A percentile compares a stretch with the other conserved stretches of the same genome.
These are phyloP conservation scores for Paralichthys olivaceus DNA, from an alignment of 2,113 vertebrate genomes.

Conservation along the genomic window DNA sequence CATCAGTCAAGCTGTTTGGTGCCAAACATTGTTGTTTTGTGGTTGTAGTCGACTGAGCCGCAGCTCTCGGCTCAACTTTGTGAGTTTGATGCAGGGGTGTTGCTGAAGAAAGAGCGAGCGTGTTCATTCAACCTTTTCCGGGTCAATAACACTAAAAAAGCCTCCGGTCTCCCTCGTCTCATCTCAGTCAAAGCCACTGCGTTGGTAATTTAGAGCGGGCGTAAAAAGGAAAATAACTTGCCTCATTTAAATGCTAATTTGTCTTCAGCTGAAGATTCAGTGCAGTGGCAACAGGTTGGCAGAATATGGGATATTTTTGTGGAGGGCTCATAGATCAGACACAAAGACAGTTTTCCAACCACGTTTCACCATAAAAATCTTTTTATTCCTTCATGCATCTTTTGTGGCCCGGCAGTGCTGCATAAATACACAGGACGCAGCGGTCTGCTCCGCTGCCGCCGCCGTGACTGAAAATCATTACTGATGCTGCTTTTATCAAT, in stretches of 20 bases:
- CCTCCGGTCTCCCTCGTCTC: slow-evolving; percentile 55
- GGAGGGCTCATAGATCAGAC: slow-evolving; percentile 61
- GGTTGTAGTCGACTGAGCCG: slow-evolving; percentile 47
- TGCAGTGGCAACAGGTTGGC: slow-evolving; percentile 70
- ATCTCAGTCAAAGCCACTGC: slow-evolving; percentile 62
- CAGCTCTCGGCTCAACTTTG: slow-evolving; percentile 37
- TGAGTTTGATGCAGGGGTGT: slow-evolving; percentile 45
- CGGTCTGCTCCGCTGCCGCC: slow-evolving; percentile 43
- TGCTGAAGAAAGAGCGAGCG: slow-evolving; percentile 30
- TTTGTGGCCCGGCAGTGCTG: slow-evolving; percentile 47
- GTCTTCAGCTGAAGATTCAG: slow-evolving; percentile 67
- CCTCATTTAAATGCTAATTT: slow-evolving; percentile 80
- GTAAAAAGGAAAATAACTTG: slow-evolving; percentile 71
- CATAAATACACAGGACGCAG: slow-evolving; percentile 65
- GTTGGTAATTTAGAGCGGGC: slow-evolving; percentile 65
- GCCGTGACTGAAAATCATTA: slow-evolving; percentile 62
- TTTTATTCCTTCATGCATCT: slow-evolving; percentile 71
- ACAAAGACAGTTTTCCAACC: slow-evolving; percentile 57
- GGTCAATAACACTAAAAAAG: slow-evolving; percentile 73
- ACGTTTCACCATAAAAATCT: slow-evolving; percentile 54
- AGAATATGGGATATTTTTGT: slow-evolving; percentile 59
- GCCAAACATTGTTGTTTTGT: slow-evolving; percentile 35
- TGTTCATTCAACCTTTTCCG: slow-evolving; percentile 67
- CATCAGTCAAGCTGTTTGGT: slow-evolving; percentile 53
- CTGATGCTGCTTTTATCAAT: slow-evolving; percentile 46